Conservation (phyloP, 2,888 invertebrate species). For the Cerastoderma edule region DNA sequence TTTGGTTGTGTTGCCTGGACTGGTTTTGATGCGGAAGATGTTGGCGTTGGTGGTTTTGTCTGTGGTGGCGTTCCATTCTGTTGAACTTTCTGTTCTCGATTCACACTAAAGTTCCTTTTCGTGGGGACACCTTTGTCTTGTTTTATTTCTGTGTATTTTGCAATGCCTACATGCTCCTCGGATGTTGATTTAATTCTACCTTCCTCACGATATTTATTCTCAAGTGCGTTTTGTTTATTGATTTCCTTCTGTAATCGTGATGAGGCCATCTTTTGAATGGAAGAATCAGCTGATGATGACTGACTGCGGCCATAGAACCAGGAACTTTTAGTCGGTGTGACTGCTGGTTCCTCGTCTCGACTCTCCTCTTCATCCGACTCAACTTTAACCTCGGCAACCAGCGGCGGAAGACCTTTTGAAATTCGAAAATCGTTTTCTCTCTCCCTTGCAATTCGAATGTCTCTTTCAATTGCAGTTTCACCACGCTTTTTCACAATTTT, state of each 20-base stretch:
- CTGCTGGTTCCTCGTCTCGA: conserved; percentile 20
- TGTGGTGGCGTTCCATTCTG: conserved; percentile 58
- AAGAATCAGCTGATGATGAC: conserved; percentile 34
- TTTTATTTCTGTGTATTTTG: conserved; percentile 73
- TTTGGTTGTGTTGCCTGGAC: conserved; percentile 44
- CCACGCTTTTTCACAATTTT: conserved; percentile 42
- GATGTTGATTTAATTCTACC: conserved; percentile 86
- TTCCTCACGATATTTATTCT: conserved; percentile 90
- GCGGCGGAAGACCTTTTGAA: conserved; percentile 78
- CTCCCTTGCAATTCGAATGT: conserved; percentile 85
- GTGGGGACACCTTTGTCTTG: conserved; percentile 62
- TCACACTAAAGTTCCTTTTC: conserved; percentile 75
- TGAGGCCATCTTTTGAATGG: conserved; percentile 84
- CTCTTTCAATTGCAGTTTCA: conserved; percentile 86
- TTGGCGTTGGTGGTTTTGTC: conserved; percentile 37
- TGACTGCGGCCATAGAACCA: conserved; percentile 7
- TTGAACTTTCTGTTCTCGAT: conserved; percentile 30
- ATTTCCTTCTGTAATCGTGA: conserved; percentile 94
- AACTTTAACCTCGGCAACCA: conserved; percentile 55
- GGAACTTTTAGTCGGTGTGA: conserved; percentile 17
- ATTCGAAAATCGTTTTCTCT: conserved; percentile 85
- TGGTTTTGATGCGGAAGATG: too few relatives aligned
- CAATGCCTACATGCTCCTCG: conserved; percentile 86
- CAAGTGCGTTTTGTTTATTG: conserved; percentile 92
- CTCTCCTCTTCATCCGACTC: conserved; percentile 28